Percentiles rank a stretch among this genome's conserved stretches.
These are phyloP conservation scores for Sinocyclocheilus maitianheensis DNA, from an alignment of 2,113 vertebrate species.

Conservation along the genomic window DNA sequence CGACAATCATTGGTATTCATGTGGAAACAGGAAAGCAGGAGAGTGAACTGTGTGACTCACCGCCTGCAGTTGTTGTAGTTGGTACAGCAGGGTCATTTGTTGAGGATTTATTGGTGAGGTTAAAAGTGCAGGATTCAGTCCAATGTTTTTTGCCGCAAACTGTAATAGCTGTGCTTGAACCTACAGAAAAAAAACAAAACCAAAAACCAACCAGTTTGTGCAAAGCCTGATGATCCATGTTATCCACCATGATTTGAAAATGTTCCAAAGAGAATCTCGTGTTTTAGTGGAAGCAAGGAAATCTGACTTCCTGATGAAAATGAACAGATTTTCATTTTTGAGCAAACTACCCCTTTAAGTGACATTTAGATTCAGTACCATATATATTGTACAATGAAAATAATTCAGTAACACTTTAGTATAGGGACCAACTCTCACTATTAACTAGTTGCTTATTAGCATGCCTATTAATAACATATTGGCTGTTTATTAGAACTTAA, in stretches of 20 bases:
- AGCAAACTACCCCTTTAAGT: not conserved
- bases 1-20: not conserved
- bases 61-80: slow-evolving; percentile 99
- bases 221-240: not conserved
- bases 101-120: slow-evolving; percentile 99
- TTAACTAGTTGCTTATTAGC: too few relatives aligned
- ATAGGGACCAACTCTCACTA: too few relatives aligned
- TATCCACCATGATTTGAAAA: not conserved
- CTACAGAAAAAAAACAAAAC: slow-evolving; percentile 65
- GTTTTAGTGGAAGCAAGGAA: not conserved
- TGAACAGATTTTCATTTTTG: not conserved
- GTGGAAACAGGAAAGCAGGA: not conserved
- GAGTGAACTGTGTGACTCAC: slow-evolving; percentile 74
- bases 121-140: slow-evolving; percentile 99
- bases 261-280: not conserved
- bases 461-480: too few relatives aligned
- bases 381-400: too few relatives aligned
- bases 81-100: slow-evolving; percentile 99
- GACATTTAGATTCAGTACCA: too few relatives aligned
- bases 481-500: too few relatives aligned
- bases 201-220: not conserved
- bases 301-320: not conserved
- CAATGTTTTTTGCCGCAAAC: slow-evolving; percentile 99
- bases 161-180: slow-evolving; percentile 99
- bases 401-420: too few relatives aligned